phyloP scores from a whole-genome alignment of 2,797 vertebrate genomes.

The Merluccius polli region DNA sequence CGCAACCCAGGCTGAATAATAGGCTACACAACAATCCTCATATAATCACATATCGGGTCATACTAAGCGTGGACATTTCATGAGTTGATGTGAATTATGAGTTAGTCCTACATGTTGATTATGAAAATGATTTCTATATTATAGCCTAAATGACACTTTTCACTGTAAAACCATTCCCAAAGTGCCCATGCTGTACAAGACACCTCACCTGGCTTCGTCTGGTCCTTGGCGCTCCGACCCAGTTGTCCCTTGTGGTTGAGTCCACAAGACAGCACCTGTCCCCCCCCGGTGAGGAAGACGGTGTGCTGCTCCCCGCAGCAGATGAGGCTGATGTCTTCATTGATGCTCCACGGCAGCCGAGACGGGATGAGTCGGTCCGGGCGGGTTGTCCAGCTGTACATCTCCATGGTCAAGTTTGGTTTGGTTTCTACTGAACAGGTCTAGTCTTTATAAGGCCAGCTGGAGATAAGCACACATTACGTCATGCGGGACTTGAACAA shows the following conservation, averaged over 20 bases:
- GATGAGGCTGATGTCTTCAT: slow-evolving; percentile 39
- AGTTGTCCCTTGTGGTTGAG: slow-evolving; percentile 71
- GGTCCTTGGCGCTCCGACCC: slow-evolving; percentile 48
- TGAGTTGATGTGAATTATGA: not conserved
- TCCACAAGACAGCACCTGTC: slow-evolving; percentile 69
- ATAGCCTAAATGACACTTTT: not conserved
- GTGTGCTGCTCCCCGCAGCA: slow-evolving; percentile 72
- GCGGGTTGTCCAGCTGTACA: not conserved
- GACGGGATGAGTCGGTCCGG: not conserved
- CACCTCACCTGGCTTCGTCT: slow-evolving; percentile 39
- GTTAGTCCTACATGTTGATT: not conserved
- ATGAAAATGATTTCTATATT: not conserved
- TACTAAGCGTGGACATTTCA: not conserved
- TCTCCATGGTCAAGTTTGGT: not conserved
- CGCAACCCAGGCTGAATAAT: not conserved
- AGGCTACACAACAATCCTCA: not conserved
- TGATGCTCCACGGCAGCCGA: slow-evolving; percentile 44
- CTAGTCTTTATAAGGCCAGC: too few species aligned
- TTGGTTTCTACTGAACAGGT: too few species aligned
- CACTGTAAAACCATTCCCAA: not conserved
- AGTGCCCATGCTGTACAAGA: not conserved
- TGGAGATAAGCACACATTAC: not conserved
- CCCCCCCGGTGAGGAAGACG: slow-evolving; percentile 64
- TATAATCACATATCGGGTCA: not conserved
- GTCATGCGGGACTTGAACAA: too few species aligned